A percentile compares a stretch with the other conserved stretches of the same genome.
Conservation (phyloP, 2,888 invertebrate genomes). For the Epistrophe eligans region DNA sequence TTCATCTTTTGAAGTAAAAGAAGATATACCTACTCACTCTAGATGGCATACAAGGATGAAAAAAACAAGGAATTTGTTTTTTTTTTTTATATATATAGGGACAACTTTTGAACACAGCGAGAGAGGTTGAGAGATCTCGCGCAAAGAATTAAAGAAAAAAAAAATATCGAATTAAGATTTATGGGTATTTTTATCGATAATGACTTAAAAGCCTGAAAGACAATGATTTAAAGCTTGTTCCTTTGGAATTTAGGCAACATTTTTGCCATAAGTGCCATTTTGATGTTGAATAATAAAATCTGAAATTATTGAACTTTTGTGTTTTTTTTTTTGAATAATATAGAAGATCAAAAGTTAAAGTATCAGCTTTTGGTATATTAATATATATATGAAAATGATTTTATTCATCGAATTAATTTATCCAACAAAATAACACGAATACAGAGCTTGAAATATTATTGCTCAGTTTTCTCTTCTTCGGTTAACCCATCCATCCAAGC, state of each 20-base stretch:
- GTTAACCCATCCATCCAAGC: conserved; percentile 22
- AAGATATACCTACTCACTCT: neutral
- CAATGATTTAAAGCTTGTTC: conserved; percentile 82
- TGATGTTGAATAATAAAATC: neutral
- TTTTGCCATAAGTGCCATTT: conserved; percentile 27
- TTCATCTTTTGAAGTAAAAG: neutral
- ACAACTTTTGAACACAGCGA: neutral
- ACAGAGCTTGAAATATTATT: neutral
- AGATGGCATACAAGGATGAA: conserved; percentile 26
- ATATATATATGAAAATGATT: neutral
- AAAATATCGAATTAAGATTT: conserved; percentile 79
- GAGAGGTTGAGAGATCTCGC: conserved; percentile 35
- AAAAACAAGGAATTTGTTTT: conserved; percentile 14
- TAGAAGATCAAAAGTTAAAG: neutral
- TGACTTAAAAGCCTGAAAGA: conserved; percentile 84
- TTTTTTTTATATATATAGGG: neutral
- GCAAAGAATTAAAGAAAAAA: conserved; percentile 6
- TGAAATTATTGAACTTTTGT: neutral
- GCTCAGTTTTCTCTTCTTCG: conserved; percentile 49
- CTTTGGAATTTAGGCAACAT: conserved; percentile 50
- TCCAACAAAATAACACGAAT: neutral
- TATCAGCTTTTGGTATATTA: too few species aligned
- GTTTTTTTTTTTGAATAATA: neutral
- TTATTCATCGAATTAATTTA: neutral
- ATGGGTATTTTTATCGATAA: conserved; percentile 84